Percentiles rank a stretch among this genome's conserved stretches.
These are phyloP conservation scores for Falco concolor DNA, from an alignment of 2,797 vertebrate genomes.

Conservation along the genomic window DNA sequence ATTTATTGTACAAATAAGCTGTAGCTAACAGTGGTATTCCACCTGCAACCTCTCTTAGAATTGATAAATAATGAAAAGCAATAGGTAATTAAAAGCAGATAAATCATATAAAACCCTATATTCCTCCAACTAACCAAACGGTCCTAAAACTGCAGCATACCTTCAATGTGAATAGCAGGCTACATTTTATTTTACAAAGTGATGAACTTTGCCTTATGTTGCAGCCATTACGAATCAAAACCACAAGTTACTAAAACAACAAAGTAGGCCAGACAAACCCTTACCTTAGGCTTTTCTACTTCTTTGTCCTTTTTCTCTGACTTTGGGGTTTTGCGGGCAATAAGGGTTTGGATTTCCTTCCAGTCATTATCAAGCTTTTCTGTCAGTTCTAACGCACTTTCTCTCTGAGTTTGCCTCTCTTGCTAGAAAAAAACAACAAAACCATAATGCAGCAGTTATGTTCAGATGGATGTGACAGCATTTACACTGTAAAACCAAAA, in stretches of 20 bases:
- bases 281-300: slow-evolving; percentile 82
- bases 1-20: not conserved
- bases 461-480: not conserved
- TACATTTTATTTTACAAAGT: not conserved
- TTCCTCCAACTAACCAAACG: not conserved
- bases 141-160: not conserved
- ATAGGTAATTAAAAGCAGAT: not conserved
- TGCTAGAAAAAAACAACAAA: slow-evolving; percentile 72
- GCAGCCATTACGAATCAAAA: not conserved
- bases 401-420: slow-evolving; percentile 86
- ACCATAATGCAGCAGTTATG: not conserved
- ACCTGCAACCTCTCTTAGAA: not conserved
- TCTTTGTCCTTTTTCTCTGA: slow-evolving; percentile 68
- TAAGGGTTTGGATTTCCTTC: slow-evolving; percentile 87
- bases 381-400: slow-evolving; percentile 88
- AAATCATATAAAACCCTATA: not conserved
- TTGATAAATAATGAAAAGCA: not conserved
- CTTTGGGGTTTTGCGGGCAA: slow-evolving; percentile 79
- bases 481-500: not conserved
- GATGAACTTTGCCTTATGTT: not conserved
- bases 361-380: slow-evolving; percentile 95
- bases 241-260: not conserved
- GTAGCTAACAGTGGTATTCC: not conserved
- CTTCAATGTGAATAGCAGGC: not conserved
- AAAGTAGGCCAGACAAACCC: not conserved